These are phyloP conservation scores for Microctonus hyperodae DNA, from an alignment of 2,888 invertebrate species.

Conservation along the genomic window DNA sequence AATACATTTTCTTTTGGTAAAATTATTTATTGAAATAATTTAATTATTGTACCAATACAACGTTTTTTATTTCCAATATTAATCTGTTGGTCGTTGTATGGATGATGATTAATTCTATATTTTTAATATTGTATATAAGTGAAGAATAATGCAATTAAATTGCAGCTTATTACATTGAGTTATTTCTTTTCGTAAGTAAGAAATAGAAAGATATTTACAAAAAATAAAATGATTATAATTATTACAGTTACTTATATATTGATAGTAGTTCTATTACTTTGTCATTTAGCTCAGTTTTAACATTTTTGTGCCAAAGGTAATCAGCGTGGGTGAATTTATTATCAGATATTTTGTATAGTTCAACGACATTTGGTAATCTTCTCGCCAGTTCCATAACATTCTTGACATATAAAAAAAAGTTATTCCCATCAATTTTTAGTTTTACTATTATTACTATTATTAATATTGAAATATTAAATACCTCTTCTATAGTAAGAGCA, in stretches of 20 bases:
- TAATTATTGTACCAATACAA: too few relatives aligned
- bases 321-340: slow-evolving; percentile 35
- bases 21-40: too few relatives aligned
- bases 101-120: too few relatives aligned
- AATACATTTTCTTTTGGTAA: not conserved
- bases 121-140: too few relatives aligned
- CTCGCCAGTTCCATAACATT: slow-evolving; percentile 36
- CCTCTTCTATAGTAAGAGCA: slow-evolving; percentile 31
- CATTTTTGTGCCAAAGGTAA: slow-evolving; percentile 39
- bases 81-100: too few relatives aligned
- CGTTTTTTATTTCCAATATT: too few relatives aligned
- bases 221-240: not conserved
- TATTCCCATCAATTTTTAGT: not conserved
- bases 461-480: slow-evolving; percentile 6
- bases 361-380: slow-evolving; percentile 37
- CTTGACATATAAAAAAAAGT: slow-evolving; percentile 30
- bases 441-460: not conserved
- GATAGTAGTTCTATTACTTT: slow-evolving; percentile 34
- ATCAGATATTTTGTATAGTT: slow-evolving; percentile 28
- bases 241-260: slow-evolving; percentile 8
- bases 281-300: slow-evolving; percentile 36
- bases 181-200: too few relatives aligned
- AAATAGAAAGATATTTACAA: not conserved
- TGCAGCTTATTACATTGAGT: too few relatives aligned
- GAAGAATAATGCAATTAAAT: too few relatives aligned